Base-by-base conservation (phyloP, 2,888 invertebrate species). In the Lissocephala sabroskyi region DNA sequence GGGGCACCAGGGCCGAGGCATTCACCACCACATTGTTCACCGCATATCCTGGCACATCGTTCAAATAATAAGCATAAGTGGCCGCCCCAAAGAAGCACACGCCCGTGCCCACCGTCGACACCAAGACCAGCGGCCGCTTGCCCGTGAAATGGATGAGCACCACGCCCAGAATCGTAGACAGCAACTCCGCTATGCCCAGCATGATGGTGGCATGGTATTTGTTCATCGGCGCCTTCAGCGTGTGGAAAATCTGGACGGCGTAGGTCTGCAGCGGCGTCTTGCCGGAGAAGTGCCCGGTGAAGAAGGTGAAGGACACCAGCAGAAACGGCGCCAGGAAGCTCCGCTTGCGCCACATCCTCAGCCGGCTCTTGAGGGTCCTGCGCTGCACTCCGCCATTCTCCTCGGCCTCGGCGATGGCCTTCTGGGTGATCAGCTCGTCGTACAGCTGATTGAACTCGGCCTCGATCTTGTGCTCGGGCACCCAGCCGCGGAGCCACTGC, bases 401-500 rank as follows among this genome's bases (percentile, higher is more conserved):
- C 2, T 58, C 49, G 1, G 75, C 67, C 35, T 73, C 66, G 18
- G 78, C 74, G 30, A 82, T 52, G 6, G 77, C 74, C 13, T 80
- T 82, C 19, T 82, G 75, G 1, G 77, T 79, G 37, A 82, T 74
- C 4, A 85, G 52, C 26, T 80, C 79, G 33, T 83, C 80, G 51
- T 84, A 82, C 1, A 84, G 63, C 41, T 67, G 64, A 65, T 83
- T 82, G 49, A 84, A 84, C 61, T 85, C 85, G 7, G 59, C 65
- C 70, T 89, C 88, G 0, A 93, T 88, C 16, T 86, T 86, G 3
- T 86, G 81, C 13, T 90, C 84, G 0, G 86, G 85, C 0, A 90
- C 90, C 93, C 93, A 94, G 1, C 94, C 94, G 26, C 94, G 87
- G 1, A 94, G 83, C 93, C 93, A 94, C 63, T 91, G 90, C 11